Percentiles rank a stretch among this genome's conserved stretches.
Evolutionary conservation across 1,140 invertebrate genomes (phyloP).

Genomic region (Sitobion miscanthi): DNA sequence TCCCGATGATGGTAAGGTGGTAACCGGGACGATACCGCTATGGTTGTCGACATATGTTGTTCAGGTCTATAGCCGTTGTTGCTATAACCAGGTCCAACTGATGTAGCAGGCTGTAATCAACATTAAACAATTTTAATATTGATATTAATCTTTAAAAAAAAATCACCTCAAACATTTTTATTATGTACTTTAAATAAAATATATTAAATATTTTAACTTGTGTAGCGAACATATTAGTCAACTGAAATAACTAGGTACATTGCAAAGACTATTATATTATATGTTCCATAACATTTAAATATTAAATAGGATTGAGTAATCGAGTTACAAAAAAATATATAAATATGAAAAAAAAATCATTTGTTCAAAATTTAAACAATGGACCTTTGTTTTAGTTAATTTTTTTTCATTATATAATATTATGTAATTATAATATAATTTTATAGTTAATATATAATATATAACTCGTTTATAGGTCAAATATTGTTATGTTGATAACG

Average conservation of each 20-base stretch:
- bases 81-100: background rate
- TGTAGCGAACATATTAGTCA: too few species aligned
- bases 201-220: too few species aligned
- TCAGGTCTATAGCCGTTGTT: constrained; percentile 25
- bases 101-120: constrained; percentile 8
- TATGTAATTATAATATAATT: background rate
- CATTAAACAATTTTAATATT: background rate
- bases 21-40: constrained; percentile 15
- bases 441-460: too few species aligned
- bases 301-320: background rate
- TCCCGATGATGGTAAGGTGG: constrained; percentile 65
- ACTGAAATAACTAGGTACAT: background rate
- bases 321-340: background rate
- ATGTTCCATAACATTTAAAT: too few species aligned
- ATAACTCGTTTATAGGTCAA: too few species aligned
- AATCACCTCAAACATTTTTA: background rate
- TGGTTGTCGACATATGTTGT: constrained; percentile 6
- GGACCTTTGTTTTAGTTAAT: background rate
- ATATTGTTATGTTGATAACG: background rate
- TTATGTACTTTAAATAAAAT: background rate
- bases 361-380: background rate
- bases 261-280: background rate
- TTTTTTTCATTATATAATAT: background rate
- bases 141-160: background rate
- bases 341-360: background rate